These are phyloP conservation scores for Syrista parreyssii DNA, from an alignment of 2,888 invertebrate species.

Conservation along the genomic window DNA sequence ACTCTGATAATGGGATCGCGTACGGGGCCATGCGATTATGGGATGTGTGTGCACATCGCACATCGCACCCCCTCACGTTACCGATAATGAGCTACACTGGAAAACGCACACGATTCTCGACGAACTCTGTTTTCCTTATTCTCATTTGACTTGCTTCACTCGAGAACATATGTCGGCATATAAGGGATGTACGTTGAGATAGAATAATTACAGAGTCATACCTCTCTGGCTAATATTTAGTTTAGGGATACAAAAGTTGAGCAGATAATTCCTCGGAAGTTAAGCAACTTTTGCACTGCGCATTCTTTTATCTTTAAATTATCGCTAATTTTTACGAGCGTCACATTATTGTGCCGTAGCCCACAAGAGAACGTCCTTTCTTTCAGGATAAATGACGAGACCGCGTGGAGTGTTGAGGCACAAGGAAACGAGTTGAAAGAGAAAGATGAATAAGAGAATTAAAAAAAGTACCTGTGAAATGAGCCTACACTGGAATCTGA, in stretches of 20 bases:
- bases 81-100: constrained; percentile 5
- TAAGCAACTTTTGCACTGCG: neutral
- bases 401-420: constrained; percentile 16
- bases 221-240: neutral
- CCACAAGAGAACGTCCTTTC: constrained; percentile 5
- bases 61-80: constrained; percentile 14
- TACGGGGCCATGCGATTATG: neutral
- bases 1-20: constrained; percentile 51
- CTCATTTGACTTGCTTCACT: neutral
- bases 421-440: constrained; percentile 10
- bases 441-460: constrained; percentile 18
- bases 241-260: neutral
- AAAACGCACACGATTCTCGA: neutral
- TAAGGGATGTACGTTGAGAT: neutral
- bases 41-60: constrained; percentile 3
- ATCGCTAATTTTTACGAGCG: constrained; percentile 4
- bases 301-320: neutral
- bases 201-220: neutral
- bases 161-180: neutral
- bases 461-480: constrained; percentile 2
- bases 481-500: neutral
- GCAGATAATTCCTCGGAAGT: neutral
- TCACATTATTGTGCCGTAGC: neutral
- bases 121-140: neutral
- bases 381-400: constrained; percentile 44